These are phyloP conservation scores for Phasia obesa DNA, from an alignment of 2,888 invertebrate species.

Conservation along the genomic window DNA sequence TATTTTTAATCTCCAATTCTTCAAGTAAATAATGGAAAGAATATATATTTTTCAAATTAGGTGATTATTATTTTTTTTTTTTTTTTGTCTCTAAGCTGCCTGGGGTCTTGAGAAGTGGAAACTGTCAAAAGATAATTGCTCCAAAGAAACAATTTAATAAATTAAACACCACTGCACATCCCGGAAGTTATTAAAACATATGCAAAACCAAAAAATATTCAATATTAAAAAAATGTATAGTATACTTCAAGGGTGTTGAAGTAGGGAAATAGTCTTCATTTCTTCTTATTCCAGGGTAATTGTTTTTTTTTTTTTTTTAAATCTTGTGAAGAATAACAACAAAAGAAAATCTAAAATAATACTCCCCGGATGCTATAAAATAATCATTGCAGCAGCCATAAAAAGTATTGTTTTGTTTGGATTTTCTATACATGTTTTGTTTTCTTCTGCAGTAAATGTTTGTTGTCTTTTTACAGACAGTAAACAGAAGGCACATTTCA, in stretches of 20 bases:
- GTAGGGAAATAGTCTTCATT: conserved; percentile 17
- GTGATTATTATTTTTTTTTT: too few relatives aligned
- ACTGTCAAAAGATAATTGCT: too few relatives aligned
- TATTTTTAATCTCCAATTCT: too few relatives aligned
- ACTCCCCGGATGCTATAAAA: conserved; percentile 43
- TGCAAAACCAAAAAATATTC: conserved; percentile 37
- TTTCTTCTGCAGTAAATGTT: conserved; percentile 42
- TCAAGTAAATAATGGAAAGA: too few relatives aligned
- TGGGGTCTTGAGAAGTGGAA: too few relatives aligned
- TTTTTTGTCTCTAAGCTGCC: too few relatives aligned
- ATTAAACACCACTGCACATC: not conserved
- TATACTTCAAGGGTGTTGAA: conserved; percentile 58
- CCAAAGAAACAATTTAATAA: too few relatives aligned
- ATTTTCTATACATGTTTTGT: conserved; percentile 3
- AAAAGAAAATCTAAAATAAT: conserved; percentile 22
- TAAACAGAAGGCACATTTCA: conserved; percentile 56
- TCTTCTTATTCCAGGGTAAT: not conserved
- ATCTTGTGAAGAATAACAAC: conserved; percentile 14
- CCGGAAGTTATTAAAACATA: not conserved
- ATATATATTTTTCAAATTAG: too few relatives aligned
- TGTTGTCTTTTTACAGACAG: conserved; percentile 57
- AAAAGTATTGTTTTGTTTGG: conserved; percentile 41
- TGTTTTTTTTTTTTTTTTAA: not conserved
- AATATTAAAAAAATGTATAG: conserved; percentile 9
- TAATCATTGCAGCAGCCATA: conserved; percentile 37